Percentiles rank a stretch among this genome's conserved stretches.
Evolutionary conservation across 2,797 vertebrate species (phyloP).

Genomic region (Ciconia nigra): DNA sequence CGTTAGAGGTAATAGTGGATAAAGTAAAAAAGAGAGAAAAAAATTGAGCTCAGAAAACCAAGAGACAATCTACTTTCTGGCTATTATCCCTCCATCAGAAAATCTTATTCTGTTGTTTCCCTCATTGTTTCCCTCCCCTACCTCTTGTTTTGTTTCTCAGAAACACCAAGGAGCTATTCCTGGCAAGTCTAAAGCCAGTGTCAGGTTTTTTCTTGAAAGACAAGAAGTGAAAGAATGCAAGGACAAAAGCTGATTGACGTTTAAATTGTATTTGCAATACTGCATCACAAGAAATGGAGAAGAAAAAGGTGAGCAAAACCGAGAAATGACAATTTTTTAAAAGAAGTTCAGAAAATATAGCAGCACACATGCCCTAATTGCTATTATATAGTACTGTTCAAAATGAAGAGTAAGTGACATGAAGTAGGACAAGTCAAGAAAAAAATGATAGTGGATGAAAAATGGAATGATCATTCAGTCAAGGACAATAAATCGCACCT

Average conservation of each 20-base stretch:
- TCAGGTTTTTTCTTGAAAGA: neutral
- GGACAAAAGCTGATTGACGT: neutral
- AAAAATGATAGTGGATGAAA: neutral
- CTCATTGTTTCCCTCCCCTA: neutral
- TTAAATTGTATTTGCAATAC: neutral
- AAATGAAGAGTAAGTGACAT: neutral
- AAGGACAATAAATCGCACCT: neutral
- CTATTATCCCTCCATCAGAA: neutral
- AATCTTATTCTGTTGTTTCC: neutral
- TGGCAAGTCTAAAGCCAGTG: neutral
- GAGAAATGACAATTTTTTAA: neutral
- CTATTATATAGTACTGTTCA: neutral
- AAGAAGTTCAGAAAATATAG: neutral
- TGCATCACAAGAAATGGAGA: neutral
- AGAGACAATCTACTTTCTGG: neutral
- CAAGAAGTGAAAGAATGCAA: neutral
- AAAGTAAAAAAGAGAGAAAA: neutral
- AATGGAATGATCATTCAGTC: neutral
- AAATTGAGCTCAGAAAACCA: neutral
- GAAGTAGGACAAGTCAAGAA: neutral
- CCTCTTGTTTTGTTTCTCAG: neutral
- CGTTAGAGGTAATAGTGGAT: neutral
- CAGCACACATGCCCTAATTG: neutral
- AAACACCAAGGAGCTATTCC: neutral
- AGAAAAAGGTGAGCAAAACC: neutral